Evolutionary conservation across 2,888 invertebrate species (phyloP), one percentile per base, ranked within the genome.

Genomic region (Megaustenia siamemsis): DNA sequence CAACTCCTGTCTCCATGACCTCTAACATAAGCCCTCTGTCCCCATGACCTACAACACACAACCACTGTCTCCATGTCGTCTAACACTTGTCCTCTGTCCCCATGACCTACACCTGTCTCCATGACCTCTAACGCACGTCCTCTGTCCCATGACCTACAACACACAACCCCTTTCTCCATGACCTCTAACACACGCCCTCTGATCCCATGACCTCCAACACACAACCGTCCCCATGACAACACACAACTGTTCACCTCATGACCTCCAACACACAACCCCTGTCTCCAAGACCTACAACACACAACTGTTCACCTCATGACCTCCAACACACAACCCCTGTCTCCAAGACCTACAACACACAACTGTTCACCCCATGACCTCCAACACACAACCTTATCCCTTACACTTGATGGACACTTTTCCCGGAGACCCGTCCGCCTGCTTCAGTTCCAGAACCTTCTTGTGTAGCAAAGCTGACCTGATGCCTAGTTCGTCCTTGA

Each of bases 381-480:
- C n/a, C n/a, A n/a, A n/a, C n/a, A n/a, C n/a, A n/a, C n/a, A n/a
- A n/a, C 21, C n/a, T n/a, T n/a, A n/a, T n/a, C n/a, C n/a, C 87
- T 82, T 86, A 91, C 91, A 85, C 87, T 89, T 83, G 0, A 84
- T 84, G 60, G 92, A 91, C 10, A 89, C 24, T 84, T 86, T 89
- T 53, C 89, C 89, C 3, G 90, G 90, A 1, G 91, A 90, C 28
- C 87, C 83, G 75, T 90, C 90, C 4, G 89, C 15, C 32, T 63
- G 8, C 75, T 89, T 82, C 15, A 92, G 88, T 56, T 89, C 89
- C 49, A 90, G 85, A n/a, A 92, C 87, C 56, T 91, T 89, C 85
- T 89, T 90, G 82, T 91, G 91, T 32, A 90, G 83, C 21, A 84
- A 38, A 1, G 90, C 90, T 28, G 91, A 90, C 53, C 87, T 89